Base-by-base conservation (phyloP, 2,113 vertebrate genomes). In the Embiotoca jacksoni region DNA sequence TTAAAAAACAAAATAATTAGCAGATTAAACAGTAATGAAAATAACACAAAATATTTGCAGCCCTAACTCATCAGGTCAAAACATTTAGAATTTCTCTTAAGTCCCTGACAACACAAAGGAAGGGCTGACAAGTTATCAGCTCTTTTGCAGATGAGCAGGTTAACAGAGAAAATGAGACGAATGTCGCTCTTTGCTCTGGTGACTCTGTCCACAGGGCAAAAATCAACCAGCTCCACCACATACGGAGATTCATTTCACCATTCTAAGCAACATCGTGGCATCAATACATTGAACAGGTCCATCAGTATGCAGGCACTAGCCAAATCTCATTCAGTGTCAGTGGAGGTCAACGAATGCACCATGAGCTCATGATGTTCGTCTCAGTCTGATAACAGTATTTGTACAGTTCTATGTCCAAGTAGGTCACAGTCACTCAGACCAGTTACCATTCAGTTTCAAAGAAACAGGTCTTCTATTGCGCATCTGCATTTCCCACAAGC, bases 251-350 rank as follows among this genome's bases (percentile, higher is more conserved):
- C 23, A 23, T 23, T 63, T 68, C 50, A 64, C 7, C 10, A 54
- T 44, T 75, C 59, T 64, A 47, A 54, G 53, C 67, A 59, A 41
- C 41, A 23, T 23, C 23, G 41, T 3, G 41, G 7, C 31, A 65
- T 66, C 49, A 54, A 31, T 76, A 80, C 1, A 50, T 15, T 15
- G 30, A 73, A 52, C 6, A 50, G 37, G 59, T 36, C 32, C 23
- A 63, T 69, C 63, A 23, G 49, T 58, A 57, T 60, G 44, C 44
- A 46, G 55, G 36, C 1, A 7, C 44, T 0, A n/a, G 63, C 55
- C 60, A 63, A 57, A 50, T 41, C 32, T 52, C 35, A 56, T 41
- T 64, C 16, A 30, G 47, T 7, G 16, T 55, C 52, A 41, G 6
- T 33, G 7, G 23, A 72, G 56, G 50, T 39, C 59, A 44, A 53